Evolutionary conservation across 1,140 invertebrate species (phyloP), one percentile per base, ranked within the genome.

Genomic region (Zaprionus taronus): DNA sequence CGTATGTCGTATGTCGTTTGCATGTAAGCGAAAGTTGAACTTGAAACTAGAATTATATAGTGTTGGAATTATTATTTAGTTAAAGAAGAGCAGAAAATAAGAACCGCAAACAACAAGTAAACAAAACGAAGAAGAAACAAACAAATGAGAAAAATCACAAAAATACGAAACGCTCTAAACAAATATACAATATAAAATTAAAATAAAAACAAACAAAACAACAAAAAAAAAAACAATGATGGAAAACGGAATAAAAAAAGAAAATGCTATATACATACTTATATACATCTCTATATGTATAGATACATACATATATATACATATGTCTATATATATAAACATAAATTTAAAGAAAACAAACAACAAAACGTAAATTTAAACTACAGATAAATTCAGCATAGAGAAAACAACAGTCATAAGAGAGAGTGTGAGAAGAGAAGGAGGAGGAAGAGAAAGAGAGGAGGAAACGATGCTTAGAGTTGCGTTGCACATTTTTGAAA

Each of bases 41-140:
- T 90, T 90, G 85, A 90, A 89, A 90, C 85, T 90, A 90, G 85
- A 89, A 90, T 91, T 90, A 90, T 85, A 90, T 90, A 90, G 86
- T 90, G 86, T 90, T 90, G 85, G 85, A 90, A 91, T 83, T 91
- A 90, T 90, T 90, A 90, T 89, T 90, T 90, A 90, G 85, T 90
- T 77, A 90, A 85, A 82, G 70, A 74, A 73, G 65, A 71, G 24
- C 24, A 26, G 60, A 56, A 68, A 56, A 68, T 72, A 71, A 77
- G 75, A 89, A 84, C 49, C 72, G 74, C 76, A 77, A 86, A 78
- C 62, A 81, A 77, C 62, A 81, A 77, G 55, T 49, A 76, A 71
- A 63, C 61, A 69, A 57, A 58, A 76, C 58, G 67, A 80, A 72
- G 64, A 79, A 15, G 20, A 51, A 51, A 51, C 70, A 62, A 47